Evolutionary conservation across 2,888 invertebrate species (phyloP).

Genomic region (Coremacera marginata): DNA sequence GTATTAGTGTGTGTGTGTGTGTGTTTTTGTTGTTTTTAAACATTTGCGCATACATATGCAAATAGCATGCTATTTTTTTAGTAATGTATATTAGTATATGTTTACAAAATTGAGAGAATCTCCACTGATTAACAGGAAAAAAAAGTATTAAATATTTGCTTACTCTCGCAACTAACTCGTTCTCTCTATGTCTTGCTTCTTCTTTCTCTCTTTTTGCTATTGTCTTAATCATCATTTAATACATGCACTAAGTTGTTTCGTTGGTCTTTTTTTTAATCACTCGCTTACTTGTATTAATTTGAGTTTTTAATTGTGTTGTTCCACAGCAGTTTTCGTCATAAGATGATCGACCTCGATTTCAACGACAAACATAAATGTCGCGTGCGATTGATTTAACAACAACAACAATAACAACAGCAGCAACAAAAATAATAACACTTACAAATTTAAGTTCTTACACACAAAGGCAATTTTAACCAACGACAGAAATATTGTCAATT

Average conservation of each 20-base stretch:
- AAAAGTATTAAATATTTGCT: no score
- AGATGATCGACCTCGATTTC: constrained; percentile 38
- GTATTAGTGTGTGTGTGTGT: background rate
- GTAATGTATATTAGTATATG: no score
- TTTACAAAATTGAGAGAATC: no score
- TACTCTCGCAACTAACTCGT: background rate
- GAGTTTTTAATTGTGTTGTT: background rate
- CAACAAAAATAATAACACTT: constrained; percentile 29
- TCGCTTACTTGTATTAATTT: background rate
- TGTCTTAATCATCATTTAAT: background rate
- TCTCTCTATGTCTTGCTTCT: background rate
- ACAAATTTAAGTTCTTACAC: constrained; percentile 34
- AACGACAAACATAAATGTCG: constrained; percentile 32
- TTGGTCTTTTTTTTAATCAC: background rate
- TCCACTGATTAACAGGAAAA: no score
- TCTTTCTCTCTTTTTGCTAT: background rate
- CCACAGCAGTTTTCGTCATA: background rate
- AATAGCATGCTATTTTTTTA: no score
- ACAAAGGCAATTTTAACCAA: constrained; percentile 37
- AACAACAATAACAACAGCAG: constrained; percentile 39
- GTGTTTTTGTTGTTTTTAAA: background rate
- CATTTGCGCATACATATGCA: background rate
- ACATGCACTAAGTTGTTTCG: background rate
- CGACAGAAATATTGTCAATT: constrained; percentile 27
- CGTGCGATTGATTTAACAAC: constrained; percentile 30